Evolutionary conservation across 2,113 vertebrate genomes (phyloP).

Genomic region (Cinclus cinclus): DNA sequence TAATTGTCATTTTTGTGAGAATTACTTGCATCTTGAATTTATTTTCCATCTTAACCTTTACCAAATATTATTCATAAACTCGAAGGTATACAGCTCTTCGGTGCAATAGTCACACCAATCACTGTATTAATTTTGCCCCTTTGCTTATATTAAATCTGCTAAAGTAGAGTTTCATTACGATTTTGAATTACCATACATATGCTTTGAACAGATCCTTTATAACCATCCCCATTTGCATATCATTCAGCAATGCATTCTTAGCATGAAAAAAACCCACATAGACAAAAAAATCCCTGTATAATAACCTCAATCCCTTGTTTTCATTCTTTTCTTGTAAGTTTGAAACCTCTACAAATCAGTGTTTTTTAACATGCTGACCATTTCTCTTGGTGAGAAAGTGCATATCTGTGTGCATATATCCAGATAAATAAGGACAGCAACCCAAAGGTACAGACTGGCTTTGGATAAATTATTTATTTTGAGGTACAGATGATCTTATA

Average conservation of each 20-base stretch:
- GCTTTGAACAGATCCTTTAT: background rate
- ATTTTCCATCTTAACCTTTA: constrained; percentile 1
- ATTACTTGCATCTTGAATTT: background rate
- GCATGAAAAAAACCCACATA: background rate
- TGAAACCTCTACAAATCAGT: background rate
- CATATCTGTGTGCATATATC: background rate
- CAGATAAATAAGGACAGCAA: background rate
- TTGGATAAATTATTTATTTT: constrained; percentile 61
- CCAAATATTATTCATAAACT: background rate
- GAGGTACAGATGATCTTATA: constrained; percentile 51
- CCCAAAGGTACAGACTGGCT: background rate
- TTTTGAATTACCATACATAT: background rate
- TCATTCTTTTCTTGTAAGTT: background rate
- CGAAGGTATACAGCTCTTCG: background rate
- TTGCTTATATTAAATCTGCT: background rate
- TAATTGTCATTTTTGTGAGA: background rate
- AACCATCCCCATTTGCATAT: background rate
- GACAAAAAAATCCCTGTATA: background rate
- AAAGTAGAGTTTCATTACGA: constrained; percentile 3
- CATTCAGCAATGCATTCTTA: background rate
- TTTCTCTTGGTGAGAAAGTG: background rate
- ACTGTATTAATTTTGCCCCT: background rate
- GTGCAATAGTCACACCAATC: background rate
- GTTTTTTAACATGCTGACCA: background rate
- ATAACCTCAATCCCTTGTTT: background rate